These are phyloP conservation scores for Heterotis niloticus DNA, from an alignment of 2,113 vertebrate genomes.

Conservation along the genomic window DNA sequence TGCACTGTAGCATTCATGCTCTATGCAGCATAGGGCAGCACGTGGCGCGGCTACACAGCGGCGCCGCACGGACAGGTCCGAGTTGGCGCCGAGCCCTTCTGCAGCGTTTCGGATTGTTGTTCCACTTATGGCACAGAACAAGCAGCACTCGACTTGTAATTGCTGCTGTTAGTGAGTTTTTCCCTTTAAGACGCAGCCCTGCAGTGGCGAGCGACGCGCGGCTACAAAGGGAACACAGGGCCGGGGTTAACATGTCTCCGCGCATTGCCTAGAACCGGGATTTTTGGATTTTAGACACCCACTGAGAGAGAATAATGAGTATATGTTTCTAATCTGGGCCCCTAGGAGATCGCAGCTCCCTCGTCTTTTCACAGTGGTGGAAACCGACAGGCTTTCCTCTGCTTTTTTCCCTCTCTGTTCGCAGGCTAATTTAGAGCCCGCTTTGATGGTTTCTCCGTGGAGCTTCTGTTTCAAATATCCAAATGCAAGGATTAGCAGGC, in stretches of 20 bases:
- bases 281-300: slow-evolving; percentile 73
- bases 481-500: slow-evolving; percentile 53
- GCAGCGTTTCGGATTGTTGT: slow-evolving; percentile 51
- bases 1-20: too few relatives aligned
- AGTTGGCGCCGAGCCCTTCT: slow-evolving; percentile 29
- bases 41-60: slow-evolving; percentile 17
- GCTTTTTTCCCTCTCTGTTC: slow-evolving; percentile 45
- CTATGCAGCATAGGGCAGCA: too few relatives aligned
- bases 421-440: slow-evolving; percentile 41
- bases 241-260: slow-evolving; percentile 56
- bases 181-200: slow-evolving; percentile 41
- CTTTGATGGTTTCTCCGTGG: slow-evolving; percentile 51
- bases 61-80: slow-evolving; percentile 9
- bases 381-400: slow-evolving; percentile 56
- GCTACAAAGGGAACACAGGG: slow-evolving; percentile 60
- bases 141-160: slow-evolving; percentile 59
- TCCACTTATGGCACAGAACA: slow-evolving; percentile 50
- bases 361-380: slow-evolving; percentile 64
- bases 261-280: slow-evolving; percentile 59
- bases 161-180: slow-evolving; percentile 56
- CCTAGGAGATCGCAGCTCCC: slow-evolving; percentile 65
- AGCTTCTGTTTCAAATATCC: slow-evolving; percentile 57
- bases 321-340: slow-evolving; percentile 65
- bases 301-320: slow-evolving; percentile 66
- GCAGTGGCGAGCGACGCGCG: slow-evolving; percentile 56